Evolutionary conservation across 1,140 invertebrate genomes (phyloP).

Genomic region (Zaprionus ghesquierei): DNA sequence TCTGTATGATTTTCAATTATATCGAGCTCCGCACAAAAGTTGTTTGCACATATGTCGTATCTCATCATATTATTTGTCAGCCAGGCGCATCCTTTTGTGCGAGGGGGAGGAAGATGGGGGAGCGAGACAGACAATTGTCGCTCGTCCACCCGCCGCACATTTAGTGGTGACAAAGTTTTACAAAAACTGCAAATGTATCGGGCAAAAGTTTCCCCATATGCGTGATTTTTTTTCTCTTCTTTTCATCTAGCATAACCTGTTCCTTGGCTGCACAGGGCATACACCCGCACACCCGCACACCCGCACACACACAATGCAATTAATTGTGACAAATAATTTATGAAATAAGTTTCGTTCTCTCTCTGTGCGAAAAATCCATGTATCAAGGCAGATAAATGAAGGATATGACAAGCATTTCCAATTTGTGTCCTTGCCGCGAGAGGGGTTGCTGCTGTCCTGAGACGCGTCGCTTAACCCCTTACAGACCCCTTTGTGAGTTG

Average conservation of each 20-base stretch:
- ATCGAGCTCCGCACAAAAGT: slow-evolving; percentile 71
- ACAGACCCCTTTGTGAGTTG: slow-evolving; percentile 21
- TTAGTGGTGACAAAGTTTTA: slow-evolving; percentile 75
- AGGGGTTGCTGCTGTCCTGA: slow-evolving; percentile 52
- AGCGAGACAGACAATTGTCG: slow-evolving; percentile 23
- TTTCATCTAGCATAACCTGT: slow-evolving; percentile 14
- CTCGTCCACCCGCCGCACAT: slow-evolving; percentile 39
- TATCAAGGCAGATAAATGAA: slow-evolving; percentile 73
- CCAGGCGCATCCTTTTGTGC: slow-evolving; percentile 69
- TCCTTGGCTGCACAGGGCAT: slow-evolving; percentile 4
- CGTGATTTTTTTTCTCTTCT: slow-evolving; percentile 1
- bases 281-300: slow-evolving; percentile 53
- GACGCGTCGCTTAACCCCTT: slow-evolving; percentile 61
- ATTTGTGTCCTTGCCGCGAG: slow-evolving; percentile 63
- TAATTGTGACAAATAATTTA: slow-evolving; percentile 83
- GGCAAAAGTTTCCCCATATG: slow-evolving; percentile 32
- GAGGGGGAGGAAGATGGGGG: neutral
- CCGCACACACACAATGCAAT: slow-evolving; percentile 79
- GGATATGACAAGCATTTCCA: slow-evolving; percentile 83
- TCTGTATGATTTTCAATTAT: slow-evolving; percentile 78
- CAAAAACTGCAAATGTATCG: slow-evolving; percentile 49
- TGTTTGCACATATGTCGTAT: slow-evolving; percentile 83
- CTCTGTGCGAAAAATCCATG: slow-evolving; percentile 58
- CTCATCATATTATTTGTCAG: slow-evolving; percentile 82
- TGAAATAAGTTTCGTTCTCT: slow-evolving; percentile 62